These are phyloP conservation scores for Clunio marinus DNA, from an alignment of 2,888 invertebrate genomes.

Conservation along the genomic window DNA sequence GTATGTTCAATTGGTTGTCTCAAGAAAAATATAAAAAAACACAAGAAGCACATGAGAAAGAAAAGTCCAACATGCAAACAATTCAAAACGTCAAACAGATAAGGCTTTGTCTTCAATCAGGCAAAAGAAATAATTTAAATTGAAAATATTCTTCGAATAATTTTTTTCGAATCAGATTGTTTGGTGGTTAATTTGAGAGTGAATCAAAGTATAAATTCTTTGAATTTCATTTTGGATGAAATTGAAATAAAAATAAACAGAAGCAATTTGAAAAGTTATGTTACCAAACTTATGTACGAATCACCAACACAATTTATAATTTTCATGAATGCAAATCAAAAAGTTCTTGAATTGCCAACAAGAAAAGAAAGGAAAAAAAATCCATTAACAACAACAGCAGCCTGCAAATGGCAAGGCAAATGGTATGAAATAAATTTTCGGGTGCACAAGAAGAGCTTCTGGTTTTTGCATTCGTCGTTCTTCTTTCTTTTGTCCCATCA, in stretches of 20 bases:
- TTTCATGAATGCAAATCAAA: slow-evolving; percentile 32
- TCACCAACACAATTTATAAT: not conserved
- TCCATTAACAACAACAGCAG: slow-evolving; percentile 16
- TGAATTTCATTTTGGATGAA: no score
- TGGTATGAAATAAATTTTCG: slow-evolving; percentile 35
- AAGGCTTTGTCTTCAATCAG: slow-evolving; percentile 35
- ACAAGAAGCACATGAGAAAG: not conserved
- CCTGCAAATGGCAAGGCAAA: not conserved
- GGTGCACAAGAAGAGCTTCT: slow-evolving; percentile 26
- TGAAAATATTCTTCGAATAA: no score
- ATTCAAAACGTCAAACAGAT: slow-evolving; percentile 32
- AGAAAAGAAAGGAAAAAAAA: not conserved
- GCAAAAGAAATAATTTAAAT: not conserved
- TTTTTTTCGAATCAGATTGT: no score
- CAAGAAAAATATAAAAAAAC: no score
- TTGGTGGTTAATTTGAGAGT: not conserved
- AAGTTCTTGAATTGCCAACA: slow-evolving; percentile 24
- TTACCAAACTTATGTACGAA: no score
- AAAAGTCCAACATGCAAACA: slow-evolving; percentile 19
- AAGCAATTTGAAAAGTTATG: no score
- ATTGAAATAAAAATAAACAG: no score
- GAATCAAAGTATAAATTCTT: no score
- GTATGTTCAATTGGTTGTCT: not conserved
- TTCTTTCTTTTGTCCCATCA: slow-evolving; percentile 16
- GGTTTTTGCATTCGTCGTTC: slow-evolving; percentile 33